Evolutionary conservation across 2,888 invertebrate genomes (phyloP), one percentile per base, ranked within the genome.

Genomic region (Cephalotes varians): DNA sequence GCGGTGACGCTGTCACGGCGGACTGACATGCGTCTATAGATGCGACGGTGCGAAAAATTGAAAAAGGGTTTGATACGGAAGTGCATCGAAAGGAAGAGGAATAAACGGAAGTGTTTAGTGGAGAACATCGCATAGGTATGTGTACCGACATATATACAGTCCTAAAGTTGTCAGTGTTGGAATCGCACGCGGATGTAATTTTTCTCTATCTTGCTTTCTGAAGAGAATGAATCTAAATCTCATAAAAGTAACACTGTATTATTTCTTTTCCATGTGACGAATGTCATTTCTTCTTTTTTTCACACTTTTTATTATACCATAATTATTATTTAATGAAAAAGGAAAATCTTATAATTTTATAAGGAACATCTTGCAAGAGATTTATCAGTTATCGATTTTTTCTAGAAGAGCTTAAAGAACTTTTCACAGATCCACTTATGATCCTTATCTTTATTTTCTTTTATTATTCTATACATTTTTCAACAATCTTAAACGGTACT

Each of bases 51-150:
- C 34, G 31, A 10, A 51, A n/a, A 28, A 51, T 51, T 76, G 18
- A 12, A 44, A 18, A 10, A 69, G 54, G 40, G 21, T 79, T 56
- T 56, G 40, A 58, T 37, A 18, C 21, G 21, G 6, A 15, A 31
- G 67, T 65, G 67, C 15, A 15, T 21, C 34, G 31, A 69, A 21
- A 77, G 44, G 40, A 58, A 79, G 25, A 69, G 77, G 71, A 34
- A 34, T 44, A 79, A 56, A 37, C 56, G 44, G 21, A 44, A 18
- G 15, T 10, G n/a, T 34, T 34, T 51, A 18, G 25, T 49, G 67
- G 10, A 54, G 3, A 12, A 67, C 12, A 56, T 54, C 40, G 9
- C 2, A 18, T 28, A 77, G 69, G 77, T 77, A 44, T n/a, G 40
- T 67, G 12, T 7, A 44, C 7, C n/a, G 37, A 58, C 1, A 37